Conservation (phyloP, 2,113 vertebrate genomes). For the Tachuris rubrigastra region DNA sequence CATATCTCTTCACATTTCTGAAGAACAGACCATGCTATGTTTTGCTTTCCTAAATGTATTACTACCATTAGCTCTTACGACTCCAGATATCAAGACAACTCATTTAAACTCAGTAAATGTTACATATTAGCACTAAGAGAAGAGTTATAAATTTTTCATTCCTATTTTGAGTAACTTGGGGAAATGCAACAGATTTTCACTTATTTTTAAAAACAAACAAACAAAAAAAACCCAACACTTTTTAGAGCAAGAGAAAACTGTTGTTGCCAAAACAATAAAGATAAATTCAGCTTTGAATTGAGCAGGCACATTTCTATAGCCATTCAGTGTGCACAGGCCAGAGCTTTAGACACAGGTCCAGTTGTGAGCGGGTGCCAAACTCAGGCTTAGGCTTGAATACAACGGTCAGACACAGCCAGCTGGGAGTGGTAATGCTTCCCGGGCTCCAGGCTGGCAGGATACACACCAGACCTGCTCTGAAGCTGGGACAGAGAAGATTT, state of each 20-base stretch:
- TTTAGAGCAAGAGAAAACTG: background rate
- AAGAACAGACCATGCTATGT: background rate
- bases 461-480: background rate
- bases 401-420: background rate
- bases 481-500: background rate
- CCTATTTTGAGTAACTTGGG: background rate
- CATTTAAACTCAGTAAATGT: background rate
- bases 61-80: background rate
- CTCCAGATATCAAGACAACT: background rate
- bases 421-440: background rate
- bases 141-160: background rate
- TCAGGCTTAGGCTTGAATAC: background rate
- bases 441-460: background rate
- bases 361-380: background rate
- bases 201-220: background rate
- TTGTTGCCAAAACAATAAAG: background rate
- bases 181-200: background rate
- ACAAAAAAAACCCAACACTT: background rate
- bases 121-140: background rate
- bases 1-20: background rate
- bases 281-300: background rate
- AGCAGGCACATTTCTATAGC: constrained; percentile 17
- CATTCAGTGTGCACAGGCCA: background rate
- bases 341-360: background rate
- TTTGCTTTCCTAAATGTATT: background rate